A percentile compares a stretch with the other conserved stretches of the same genome.
Conservation (phyloP, 2,113 vertebrate species). For the Benitochromis conjunctus region DNA sequence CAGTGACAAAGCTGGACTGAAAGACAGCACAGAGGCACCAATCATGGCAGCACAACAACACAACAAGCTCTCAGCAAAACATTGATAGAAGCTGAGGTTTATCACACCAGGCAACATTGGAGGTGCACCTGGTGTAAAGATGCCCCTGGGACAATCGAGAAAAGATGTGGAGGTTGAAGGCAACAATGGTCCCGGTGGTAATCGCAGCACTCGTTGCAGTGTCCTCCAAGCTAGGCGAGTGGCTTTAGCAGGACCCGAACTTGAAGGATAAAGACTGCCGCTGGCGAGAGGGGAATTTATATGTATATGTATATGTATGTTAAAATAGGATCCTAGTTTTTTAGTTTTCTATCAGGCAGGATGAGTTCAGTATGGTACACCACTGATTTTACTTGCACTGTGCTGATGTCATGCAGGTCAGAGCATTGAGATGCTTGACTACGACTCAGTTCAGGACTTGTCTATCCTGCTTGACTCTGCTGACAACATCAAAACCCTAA, state of each 20-base stretch:
- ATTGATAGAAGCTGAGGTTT: background rate
- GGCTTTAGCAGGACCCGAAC: background rate
- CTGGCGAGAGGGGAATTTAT: background rate
- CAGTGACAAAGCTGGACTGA: background rate
- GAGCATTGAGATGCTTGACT: slow-evolving; percentile 50
- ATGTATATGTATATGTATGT: background rate
- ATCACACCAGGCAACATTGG: background rate
- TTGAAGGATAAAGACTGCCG: background rate
- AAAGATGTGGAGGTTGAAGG: background rate
- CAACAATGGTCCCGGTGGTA: background rate
- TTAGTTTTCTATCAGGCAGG: background rate
- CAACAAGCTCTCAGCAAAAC: background rate
- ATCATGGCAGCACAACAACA: background rate
- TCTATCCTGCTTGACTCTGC: slow-evolving; percentile 49
- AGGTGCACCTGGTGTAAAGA: background rate
- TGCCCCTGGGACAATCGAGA: background rate
- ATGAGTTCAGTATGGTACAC: background rate
- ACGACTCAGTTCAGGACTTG: slow-evolving; percentile 61
- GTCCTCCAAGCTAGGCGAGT: background rate
- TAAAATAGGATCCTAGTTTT: background rate
- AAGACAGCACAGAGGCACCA: background rate
- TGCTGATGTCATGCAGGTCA: slow-evolving; percentile 29
- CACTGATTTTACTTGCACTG: background rate
- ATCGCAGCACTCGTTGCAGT: background rate
- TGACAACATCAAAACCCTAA: slow-evolving; percentile 2